These are phyloP conservation scores for Nezara viridula DNA, from an alignment of 2,888 invertebrate genomes.

Conservation along the genomic window DNA sequence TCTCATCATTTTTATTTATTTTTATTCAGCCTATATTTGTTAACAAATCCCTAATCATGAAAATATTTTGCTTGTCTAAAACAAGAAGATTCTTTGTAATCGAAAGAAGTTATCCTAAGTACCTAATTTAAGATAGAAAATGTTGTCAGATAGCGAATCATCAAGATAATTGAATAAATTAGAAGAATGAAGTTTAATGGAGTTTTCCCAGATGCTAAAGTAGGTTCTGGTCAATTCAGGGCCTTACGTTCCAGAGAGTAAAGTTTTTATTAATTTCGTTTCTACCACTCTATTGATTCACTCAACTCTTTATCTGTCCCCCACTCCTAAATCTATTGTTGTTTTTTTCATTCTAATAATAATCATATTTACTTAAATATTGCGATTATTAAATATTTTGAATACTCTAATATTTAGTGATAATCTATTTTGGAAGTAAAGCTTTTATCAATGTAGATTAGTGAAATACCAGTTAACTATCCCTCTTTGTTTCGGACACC, in stretches of 20 bases:
- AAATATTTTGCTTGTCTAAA: neutral
- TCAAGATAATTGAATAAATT: slow-evolving; percentile 7
- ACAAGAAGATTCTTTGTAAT: neutral
- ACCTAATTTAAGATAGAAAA: neutral
- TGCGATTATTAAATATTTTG: too few species aligned
- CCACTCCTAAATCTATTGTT: neutral
- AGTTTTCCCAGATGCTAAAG: neutral
- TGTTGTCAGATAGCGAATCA: neutral
- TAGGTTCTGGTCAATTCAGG: neutral
- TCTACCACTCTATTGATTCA: neutral
- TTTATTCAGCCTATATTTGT: too few species aligned
- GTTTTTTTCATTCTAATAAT: too few species aligned
- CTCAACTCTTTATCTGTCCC: neutral
- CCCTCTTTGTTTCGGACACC: too few species aligned
- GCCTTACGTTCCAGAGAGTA: neutral
- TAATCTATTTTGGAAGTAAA: too few species aligned
- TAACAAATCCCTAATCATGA: too few species aligned
- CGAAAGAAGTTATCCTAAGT: neutral
- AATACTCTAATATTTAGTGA: too few species aligned
- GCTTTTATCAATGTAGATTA: too few species aligned
- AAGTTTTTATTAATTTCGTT: neutral
- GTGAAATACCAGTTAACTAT: too few species aligned
- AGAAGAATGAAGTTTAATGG: neutral
- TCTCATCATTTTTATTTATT: neutral
- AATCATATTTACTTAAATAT: too few species aligned